Evolutionary conservation across 2,113 vertebrate genomes (phyloP).

Genomic region (Epinephelus lanceolatus): DNA sequence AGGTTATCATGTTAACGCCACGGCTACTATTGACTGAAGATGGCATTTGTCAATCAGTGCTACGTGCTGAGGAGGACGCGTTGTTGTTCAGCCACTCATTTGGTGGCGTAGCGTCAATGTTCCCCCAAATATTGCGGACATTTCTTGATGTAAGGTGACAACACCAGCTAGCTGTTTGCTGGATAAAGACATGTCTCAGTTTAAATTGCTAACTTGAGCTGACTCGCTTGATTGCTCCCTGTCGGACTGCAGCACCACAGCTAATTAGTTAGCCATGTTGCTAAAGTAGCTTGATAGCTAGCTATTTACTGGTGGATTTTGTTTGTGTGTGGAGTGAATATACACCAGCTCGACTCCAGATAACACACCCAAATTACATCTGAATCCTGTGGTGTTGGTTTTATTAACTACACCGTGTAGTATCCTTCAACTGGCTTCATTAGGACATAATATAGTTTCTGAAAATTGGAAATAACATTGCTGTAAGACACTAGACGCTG

Average conservation of each 20-base stretch:
- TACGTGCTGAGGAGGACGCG: not conserved
- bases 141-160: not conserved
- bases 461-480: not conserved
- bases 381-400: not conserved
- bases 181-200: constrained; percentile 19
- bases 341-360: not conserved
- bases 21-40: constrained; percentile 17
- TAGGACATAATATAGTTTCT: not conserved
- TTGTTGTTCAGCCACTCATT: not conserved
- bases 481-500: not conserved
- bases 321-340: constrained; percentile 7
- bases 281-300: constrained; percentile 17
- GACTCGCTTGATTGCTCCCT: constrained; percentile 35
- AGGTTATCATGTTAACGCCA: constrained; percentile 21
- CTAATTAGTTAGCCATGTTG: constrained; percentile 62
- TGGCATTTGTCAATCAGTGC: constrained; percentile 26
- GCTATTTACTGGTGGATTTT: not conserved
- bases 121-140: not conserved
- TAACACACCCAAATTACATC: not conserved
- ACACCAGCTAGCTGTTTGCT: constrained; percentile 22
- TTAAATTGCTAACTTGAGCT: constrained; percentile 5
- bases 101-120: rapidly evolving
- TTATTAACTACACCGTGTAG: not conserved
- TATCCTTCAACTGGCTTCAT: not conserved
- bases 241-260: constrained; percentile 6